Conservation (phyloP, 2,888 invertebrate genomes). For the Vanessa cardui region DNA sequence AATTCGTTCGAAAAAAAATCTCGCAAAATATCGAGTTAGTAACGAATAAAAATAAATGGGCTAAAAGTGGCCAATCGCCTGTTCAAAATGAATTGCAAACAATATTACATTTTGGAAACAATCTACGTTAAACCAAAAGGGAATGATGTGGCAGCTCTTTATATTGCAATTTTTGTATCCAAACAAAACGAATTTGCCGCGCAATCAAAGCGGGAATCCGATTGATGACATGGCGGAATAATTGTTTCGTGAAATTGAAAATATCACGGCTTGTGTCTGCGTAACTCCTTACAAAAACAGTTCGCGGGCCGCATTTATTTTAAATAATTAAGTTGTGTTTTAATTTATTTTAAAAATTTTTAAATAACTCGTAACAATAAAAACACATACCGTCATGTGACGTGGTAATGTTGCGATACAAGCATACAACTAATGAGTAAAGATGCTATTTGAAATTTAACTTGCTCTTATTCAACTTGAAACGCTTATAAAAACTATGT, state of each 20-base stretch:
- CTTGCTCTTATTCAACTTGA: no score
- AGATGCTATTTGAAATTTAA: no score
- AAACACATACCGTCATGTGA: no score
- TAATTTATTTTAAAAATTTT: not conserved
- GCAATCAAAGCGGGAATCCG: slow-evolving; percentile 83
- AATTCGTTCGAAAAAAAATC: slow-evolving; percentile 49
- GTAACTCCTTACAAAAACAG: slow-evolving; percentile 62
- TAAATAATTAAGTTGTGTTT: not conserved
- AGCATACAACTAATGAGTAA: no score
- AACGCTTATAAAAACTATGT: no score
- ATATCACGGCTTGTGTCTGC: slow-evolving; percentile 67
- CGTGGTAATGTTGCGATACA: no score
- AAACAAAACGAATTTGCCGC: slow-evolving; percentile 83
- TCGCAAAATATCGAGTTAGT: slow-evolving; percentile 67
- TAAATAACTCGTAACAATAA: no score
- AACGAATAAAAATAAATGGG: slow-evolving; percentile 66
- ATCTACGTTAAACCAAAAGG: slow-evolving; percentile 82
- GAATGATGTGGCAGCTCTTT: slow-evolving; percentile 83
- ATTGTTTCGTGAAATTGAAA: slow-evolving; percentile 83
- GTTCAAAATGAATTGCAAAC: slow-evolving; percentile 81
- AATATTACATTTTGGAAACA: slow-evolving; percentile 81
- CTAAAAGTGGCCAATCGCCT: slow-evolving; percentile 76
- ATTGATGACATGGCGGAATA: slow-evolving; percentile 83
- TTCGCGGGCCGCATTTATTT: slow-evolving; percentile 23
- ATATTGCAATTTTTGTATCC: slow-evolving; percentile 83